A percentile compares a stretch with the other conserved stretches of the same genome.
Conservation (phyloP, 1,140 invertebrate genomes). For the Lepidurus packardi region DNA sequence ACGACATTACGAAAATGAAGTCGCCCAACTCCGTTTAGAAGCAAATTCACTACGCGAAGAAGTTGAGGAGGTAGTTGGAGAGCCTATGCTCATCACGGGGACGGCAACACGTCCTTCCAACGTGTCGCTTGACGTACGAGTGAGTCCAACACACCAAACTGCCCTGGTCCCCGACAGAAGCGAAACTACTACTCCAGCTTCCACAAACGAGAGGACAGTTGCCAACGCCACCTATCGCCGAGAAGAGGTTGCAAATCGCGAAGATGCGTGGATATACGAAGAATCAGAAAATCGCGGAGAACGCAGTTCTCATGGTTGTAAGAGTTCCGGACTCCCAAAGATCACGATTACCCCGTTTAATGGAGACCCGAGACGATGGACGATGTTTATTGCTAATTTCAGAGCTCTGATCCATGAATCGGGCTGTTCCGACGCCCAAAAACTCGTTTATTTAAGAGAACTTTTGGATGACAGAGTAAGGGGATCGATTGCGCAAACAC, state of each 20-base stretch:
- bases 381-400: slow-evolving; percentile 25
- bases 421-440: slow-evolving; percentile 17
- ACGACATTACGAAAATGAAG: background rate
- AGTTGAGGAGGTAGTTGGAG: background rate
- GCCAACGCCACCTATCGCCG: background rate
- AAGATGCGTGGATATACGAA: background rate
- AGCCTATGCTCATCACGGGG: background rate
- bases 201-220: background rate
- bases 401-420: slow-evolving; percentile 25
- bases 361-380: slow-evolving; percentile 19
- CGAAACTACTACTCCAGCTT: too few species aligned
- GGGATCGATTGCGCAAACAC: background rate
- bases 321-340: background rate
- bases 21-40: background rate
- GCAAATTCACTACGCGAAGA: background rate
- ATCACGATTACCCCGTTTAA: slow-evolving; percentile 17
- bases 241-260: background rate
- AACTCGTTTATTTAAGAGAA: slow-evolving; percentile 14
- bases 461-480: background rate
- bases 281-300: background rate
- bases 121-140: background rate
- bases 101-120: background rate
- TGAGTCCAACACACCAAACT: background rate
- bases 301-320: background rate
- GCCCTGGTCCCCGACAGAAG: background rate